These are phyloP conservation scores for Tiphia femorata DNA, from an alignment of 2,888 invertebrate species.

Conservation along the genomic window DNA sequence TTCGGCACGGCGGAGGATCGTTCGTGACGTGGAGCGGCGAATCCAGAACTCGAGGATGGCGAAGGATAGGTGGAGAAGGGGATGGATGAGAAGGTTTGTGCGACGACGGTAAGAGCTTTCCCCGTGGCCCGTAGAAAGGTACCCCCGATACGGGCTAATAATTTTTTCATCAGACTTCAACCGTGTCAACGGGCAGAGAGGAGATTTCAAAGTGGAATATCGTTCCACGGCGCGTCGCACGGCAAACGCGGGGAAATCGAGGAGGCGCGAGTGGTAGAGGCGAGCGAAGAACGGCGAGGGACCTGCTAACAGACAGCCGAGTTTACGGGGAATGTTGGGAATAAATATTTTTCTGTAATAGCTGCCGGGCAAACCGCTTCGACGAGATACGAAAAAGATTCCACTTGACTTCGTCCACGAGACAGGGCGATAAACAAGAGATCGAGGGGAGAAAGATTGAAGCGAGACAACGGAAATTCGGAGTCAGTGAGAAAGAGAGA, in stretches of 20 bases:
- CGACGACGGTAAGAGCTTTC: not conserved
- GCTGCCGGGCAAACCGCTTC: conserved; percentile 1
- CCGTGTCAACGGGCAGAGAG: conserved; percentile 19
- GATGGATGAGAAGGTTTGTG: not conserved
- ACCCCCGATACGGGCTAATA: conserved; percentile 38
- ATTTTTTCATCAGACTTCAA: conserved; percentile 42
- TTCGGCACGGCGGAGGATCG: not conserved
- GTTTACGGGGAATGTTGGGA: conserved; percentile 14
- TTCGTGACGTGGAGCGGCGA: no score
- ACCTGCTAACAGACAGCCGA: not conserved
- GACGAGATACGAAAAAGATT: conserved; percentile 2
- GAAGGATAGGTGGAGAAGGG: not conserved
- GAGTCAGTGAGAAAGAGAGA: no score
- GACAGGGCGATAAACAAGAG: not conserved
- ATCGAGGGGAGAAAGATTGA: no score
- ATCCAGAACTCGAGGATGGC: no score
- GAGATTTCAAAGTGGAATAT: conserved; percentile 29
- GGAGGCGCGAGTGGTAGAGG: conserved; percentile 13
- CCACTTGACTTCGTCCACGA: not conserved
- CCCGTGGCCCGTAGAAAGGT: conserved; percentile 3
- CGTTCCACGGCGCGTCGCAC: conserved; percentile 2
- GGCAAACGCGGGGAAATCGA: conserved; percentile 2
- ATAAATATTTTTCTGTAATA: conserved; percentile 21
- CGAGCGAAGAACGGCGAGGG: not conserved
- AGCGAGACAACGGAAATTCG: no score